Base-by-base conservation (phyloP, 2,113 vertebrate species). In the Potamarius usumacintae region DNA sequence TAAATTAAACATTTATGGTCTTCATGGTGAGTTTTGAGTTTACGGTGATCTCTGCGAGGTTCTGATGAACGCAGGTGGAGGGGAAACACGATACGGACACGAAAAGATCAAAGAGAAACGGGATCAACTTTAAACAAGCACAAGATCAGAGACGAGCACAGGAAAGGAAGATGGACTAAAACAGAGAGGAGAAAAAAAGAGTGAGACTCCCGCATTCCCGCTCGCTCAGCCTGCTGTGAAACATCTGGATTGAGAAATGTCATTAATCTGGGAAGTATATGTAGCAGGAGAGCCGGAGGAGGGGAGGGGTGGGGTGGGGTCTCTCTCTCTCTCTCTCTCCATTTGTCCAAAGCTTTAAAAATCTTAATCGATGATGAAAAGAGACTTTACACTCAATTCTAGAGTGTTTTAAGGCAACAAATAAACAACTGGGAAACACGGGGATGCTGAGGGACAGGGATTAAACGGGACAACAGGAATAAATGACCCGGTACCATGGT, bases 201-300 rank as follows among this genome's bases (percentile, higher is more conserved):
- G 50, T 4, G 60, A 72, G 63, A 78, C 34, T 65, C 83, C 25
- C 12, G 5, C 67, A 42, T 72, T 60, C 72, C 71, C 57, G 12
- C 55, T 48, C 55, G 22, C 55, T 78, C 57, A 18, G 84, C 84
- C 84, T 85, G 57, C 84, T 85, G 84, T 60, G 58, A 85, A 85
- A 85, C 84, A 85, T 85, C 84, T 85, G 84, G 84, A 85, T 78
- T 20, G 58, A 78, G 74, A 85, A 63, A 85, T n/a, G 84, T 85
- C 84, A 62, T 85, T 85, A 85, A 85, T 85, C 84, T 78, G 25
- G 4, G 74, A 76, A 18, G 34, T 74, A 50, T 62, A 72, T 85
- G 71, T 57, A 74, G 69, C 18, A 74, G 15, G 55, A 80, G 25
- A 85, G 20, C 48, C 58, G 76, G 69, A 76, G 84, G 84, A 85